Evolutionary conservation across 2,113 vertebrate genomes (phyloP), one percentile per base, ranked within the genome.

Genomic region (Cygnus atratus): DNA sequence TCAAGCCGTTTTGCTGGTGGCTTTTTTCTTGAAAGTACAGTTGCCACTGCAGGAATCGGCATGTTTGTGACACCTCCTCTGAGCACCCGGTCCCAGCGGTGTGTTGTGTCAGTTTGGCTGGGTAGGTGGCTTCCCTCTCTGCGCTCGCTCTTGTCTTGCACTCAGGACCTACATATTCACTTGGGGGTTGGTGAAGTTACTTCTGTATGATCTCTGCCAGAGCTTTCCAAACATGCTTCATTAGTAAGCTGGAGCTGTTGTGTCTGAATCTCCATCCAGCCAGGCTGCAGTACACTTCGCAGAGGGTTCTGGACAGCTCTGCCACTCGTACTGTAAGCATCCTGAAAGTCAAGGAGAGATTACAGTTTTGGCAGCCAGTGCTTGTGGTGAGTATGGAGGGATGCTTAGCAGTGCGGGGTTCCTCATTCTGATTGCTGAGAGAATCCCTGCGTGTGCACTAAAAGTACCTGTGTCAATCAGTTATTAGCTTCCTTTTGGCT

Each of bases 331-430:
- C 8, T 16, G 22, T 28, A 25, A 74, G 50, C 57, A 46, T 43
- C 55, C 46, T 55, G 37, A 41, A 66, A 70, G 52, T 19, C 66
- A 61, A 4, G 58, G 78, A 46, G 14, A 65, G 11, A 43, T 28
- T n/a, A 2, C 0, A 0, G 4, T 33, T 65, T 35, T 62, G 44
- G 61, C 50, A 33, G n/a, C 41, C 2, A 1, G 0, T 73, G 35
- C 44, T 92, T 86, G 59, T 63, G 67, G 10, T 81, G 41, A 52
- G 15, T 84, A 8, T 7, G 0, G 10, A 26, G 18, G 8, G 15
- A 33, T 62, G 26, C 55, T 84, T 73, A 33, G 33, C 16, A 3
- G 20, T 26, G 13, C 57, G 52, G 13, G 13, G 4, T 70, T 77
- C n/a, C 73, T 92, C 0, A 0, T 70, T 93, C n/a, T 61, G 35